Evolutionary conservation across 1,140 invertebrate species (phyloP), one percentile per base, ranked within the genome.

Genomic region (Drosophila subobscura): DNA sequence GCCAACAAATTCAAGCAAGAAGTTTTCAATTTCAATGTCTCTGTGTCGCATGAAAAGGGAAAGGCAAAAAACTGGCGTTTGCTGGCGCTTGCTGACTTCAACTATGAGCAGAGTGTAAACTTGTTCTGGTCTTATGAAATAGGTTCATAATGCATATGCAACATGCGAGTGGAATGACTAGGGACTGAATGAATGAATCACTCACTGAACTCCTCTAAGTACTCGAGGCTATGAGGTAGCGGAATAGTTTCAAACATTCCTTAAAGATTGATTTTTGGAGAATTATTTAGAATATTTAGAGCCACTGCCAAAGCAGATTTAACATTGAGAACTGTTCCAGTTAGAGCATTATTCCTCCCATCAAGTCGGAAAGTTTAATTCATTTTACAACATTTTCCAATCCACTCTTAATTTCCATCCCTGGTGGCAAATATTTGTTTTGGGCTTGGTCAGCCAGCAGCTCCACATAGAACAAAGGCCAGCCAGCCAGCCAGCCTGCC

Each of bases 11-110:
- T 49, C 46, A 20, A 56, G 61, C 76, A 84, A 79, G 75, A 84
- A 79, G 79, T 79, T 20, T 20, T 20, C 16, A 20, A 20, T 20
- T 79, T 75, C 72, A 73, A 78, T 77, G 72, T 57, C 57, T 77
- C 57, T 77, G 61, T 77, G 61, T 72, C 79, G 51, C 76, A 72
- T 73, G 49, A 85, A 84, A 86, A 81, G 83, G 83, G 74, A 88
- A 86, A 78, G 83, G 83, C 68, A 86, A 81, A 65, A 52, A 65
- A 20, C 16, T 20, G 16, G n/a, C n/a, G n/a, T n/a, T 60, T 79
- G 53, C 55, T 70, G 40, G 47, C 53, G 55, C 42, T 59, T 63
- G 63, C 45, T 54, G 53, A 40, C 14, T 46, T 60, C 45, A 83
- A 70, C 79, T 83, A 74, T 84, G 58, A 58, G 60, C 51, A 45